Evolutionary conservation across 2,888 invertebrate genomes (phyloP), one percentile per base, ranked within the genome.

Genomic region (Ramazzottius varieornatus): DNA sequence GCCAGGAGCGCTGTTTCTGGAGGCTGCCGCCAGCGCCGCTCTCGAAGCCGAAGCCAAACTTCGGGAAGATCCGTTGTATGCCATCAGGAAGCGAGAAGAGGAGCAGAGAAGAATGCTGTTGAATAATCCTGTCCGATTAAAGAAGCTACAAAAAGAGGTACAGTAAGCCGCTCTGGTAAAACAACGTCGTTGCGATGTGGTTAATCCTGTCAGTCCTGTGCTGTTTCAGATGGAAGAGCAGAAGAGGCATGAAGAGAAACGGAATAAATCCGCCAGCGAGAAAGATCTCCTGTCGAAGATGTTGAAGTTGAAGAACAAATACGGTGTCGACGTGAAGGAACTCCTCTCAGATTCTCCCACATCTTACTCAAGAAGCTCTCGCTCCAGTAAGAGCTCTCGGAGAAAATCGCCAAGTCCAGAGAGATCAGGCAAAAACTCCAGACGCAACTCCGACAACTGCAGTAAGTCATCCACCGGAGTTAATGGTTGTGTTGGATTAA

Each of bases 111-210:
- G 84, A 67, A 85, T 87, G 67, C 79, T 94, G 40, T 75, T 94
- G 1, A 86, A 89, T 71, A 94, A 94, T 80, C 93, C 93, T 1
- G 82, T 93, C 0, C 88, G 88, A 75, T 78, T 94, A 70, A 89
- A 88, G 69, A 84, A 86, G 72, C 78, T 94, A 1, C 83, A 89
- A 70, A 83, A 87, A 72, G 79, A 89, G 71, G 82, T 91, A 68
- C 67, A n/a, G n/a, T n/a, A n/a, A n/a, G n/a, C n/a, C n/a, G n/a
- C n/a, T n/a, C 8, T 16, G 54, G 16, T n/a, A 54, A 54, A 29
- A 4, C 8, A 54, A 54, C 29, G 54, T 54, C 4, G 20, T 29
- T 54, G n/a, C n/a, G n/a, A n/a, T n/a, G n/a, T n/a, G n/a, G n/a
- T n/a, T n/a, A n/a, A n/a, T 13, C 13, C 24, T 54, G 54, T 40